Evolutionary conservation across 2,888 invertebrate genomes (phyloP).

Genomic region (Drosophila suboccidentalis): DNA sequence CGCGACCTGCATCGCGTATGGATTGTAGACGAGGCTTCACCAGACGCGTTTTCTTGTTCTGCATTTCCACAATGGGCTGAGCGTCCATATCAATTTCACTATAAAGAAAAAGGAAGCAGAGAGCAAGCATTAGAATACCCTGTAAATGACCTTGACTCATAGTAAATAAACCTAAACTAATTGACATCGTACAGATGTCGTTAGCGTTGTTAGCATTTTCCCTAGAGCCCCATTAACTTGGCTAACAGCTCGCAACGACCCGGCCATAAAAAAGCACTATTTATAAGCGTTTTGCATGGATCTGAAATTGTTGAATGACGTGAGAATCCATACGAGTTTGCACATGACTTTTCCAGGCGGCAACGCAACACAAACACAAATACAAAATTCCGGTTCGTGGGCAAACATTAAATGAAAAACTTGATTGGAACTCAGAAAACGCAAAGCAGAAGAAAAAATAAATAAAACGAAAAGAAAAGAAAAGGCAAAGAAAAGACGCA

Average conservation of each 20-base stretch:
- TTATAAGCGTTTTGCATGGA: constrained; percentile 61
- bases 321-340: constrained; percentile 16
- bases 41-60: constrained; percentile 92
- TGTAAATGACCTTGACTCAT: constrained; percentile 42
- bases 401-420: constrained; percentile 46
- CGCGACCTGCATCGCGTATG: constrained; percentile 85
- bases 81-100: constrained; percentile 95
- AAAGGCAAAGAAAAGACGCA: constrained; percentile 9
- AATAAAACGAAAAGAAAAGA: constrained; percentile 14
- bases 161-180: constrained; percentile 13
- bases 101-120: constrained; percentile 19
- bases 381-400: constrained; percentile 60
- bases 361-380: constrained; percentile 32
- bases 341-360: constrained; percentile 29
- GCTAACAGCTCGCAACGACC: constrained; percentile 16
- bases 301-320: constrained; percentile 44
- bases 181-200: constrained; percentile 17
- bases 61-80: constrained; percentile 94
- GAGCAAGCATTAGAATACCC: constrained; percentile 10
- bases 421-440: constrained; percentile 60
- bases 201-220: constrained; percentile 24
- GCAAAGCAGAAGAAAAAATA: constrained; percentile 7
- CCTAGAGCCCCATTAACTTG: constrained; percentile 27
- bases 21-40: constrained; percentile 88
- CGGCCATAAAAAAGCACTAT: constrained; percentile 46